Evolutionary conservation across 2,113 vertebrate species (phyloP).

Genomic region (Neolamprologus variostigma): DNA sequence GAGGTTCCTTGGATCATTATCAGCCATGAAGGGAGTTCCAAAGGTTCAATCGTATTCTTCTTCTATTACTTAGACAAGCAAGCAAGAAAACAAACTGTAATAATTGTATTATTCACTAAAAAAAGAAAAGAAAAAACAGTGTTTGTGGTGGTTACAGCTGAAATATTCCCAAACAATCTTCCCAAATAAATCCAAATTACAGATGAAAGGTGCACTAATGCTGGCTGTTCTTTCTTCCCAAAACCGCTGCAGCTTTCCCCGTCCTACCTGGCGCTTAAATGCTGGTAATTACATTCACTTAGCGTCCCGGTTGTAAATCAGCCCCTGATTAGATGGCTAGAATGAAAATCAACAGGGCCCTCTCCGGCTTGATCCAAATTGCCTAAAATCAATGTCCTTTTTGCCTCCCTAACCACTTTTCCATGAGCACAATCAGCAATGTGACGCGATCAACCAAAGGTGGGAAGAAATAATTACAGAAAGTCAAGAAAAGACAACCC

Average conservation of each 20-base stretch:
- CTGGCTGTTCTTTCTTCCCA: not conserved
- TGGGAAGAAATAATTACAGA: not conserved
- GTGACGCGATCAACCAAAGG: not conserved
- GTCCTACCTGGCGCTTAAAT: conserved; percentile 13
- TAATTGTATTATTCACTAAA: not conserved
- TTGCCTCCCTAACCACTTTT: conserved; percentile 5
- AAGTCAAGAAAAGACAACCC: not conserved
- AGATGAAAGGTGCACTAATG: not conserved
- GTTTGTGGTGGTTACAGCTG: not conserved
- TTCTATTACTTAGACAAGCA: not conserved
- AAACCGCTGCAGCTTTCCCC: not conserved
- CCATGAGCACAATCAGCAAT: not conserved
- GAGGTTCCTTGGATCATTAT: not conserved
- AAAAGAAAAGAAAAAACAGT: not conserved
- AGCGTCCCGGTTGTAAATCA: conserved; percentile 37
- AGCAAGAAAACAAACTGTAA: not conserved
- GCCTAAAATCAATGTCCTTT: conserved; percentile 24
- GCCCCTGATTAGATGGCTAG: conserved; percentile 18
- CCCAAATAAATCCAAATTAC: not conserved
- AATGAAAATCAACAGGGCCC: conserved; percentile 35
- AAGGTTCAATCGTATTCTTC: not conserved
- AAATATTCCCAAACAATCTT: not conserved
- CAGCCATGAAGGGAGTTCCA: not conserved
- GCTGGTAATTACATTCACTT: conserved; percentile 47
- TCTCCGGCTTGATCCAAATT: not conserved